Base-by-base conservation (phyloP, 2,888 invertebrate species). In the Sepioteuthis lessoniana region DNA sequence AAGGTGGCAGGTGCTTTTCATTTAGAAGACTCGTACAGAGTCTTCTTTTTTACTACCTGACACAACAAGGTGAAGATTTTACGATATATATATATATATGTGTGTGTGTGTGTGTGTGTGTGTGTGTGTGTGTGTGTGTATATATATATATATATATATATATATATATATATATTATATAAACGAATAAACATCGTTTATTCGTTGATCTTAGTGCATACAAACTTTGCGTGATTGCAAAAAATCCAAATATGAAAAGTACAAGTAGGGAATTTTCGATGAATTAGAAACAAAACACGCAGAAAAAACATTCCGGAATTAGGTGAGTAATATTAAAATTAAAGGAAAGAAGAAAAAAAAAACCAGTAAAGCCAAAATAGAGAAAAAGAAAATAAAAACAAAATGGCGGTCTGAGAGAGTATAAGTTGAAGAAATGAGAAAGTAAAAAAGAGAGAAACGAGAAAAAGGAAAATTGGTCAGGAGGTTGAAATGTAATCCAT, bases 311-410 rank as follows among this genome's bases (percentile, higher is more conserved):
- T n/a, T 4, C 4, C 35, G n/a, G n/a, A 76, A 76, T 76, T 76
- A n/a, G n/a, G 76, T 76, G n/a, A 76, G 76, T 76, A 76, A 76
- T 76, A 76, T 76, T 76, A 76, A 76, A 76, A 76, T 76, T 76
- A 76, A 76, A 76, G 13, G n/a, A n/a, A n/a, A n/a, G 10, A 55
- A 55, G 25, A 7, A 55, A 25, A 5, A 7, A 7, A 42, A 42
- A 42, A 3, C 42, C 25, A 28, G 4, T n/a, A 31, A 76, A 16
- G n/a, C 31, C n/a, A 35, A 13, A 35, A 55, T 55, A 25, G 55
- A 25, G 55, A 21, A 55, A 35, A 35, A n/a, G n/a, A 19, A n/a
- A 35, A n/a, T n/a, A n/a, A 35, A n/a, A 13, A n/a, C 1, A 16
- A 35, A n/a, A 16, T 28, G 21, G 55, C 0, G n/a, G 19, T 13